Evolutionary conservation across 2,888 invertebrate genomes (phyloP).

Genomic region (Tenthredo distinguenda): DNA sequence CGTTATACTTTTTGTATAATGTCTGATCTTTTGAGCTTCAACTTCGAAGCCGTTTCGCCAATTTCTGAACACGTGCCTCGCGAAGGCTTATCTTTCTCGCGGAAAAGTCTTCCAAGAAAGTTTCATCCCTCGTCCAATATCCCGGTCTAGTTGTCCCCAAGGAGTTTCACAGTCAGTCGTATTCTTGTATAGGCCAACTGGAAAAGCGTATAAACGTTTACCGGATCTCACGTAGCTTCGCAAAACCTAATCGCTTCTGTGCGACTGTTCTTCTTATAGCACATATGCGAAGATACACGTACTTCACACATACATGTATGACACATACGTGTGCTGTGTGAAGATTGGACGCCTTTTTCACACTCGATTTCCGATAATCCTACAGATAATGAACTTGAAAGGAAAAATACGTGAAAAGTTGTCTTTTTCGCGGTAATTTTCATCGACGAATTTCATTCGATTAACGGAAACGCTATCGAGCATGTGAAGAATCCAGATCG

Average conservation of each 20-base stretch:
- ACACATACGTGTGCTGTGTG: no score
- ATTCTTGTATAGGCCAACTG: not conserved
- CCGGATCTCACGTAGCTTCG: not conserved
- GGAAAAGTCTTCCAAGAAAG: not conserved
- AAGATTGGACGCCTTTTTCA: no score
- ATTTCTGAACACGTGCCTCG: not conserved
- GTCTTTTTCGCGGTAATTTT: no score
- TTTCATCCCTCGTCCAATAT: conserved; percentile 31
- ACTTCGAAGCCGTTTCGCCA: not conserved
- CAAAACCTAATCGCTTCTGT: not conserved
- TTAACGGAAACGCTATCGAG: no score
- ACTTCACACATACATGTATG: not conserved
- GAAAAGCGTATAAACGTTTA: conserved; percentile 16
- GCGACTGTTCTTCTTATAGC: not conserved
- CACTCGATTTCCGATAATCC: no score
- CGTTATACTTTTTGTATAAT: not conserved
- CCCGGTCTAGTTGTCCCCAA: conserved; percentile 17
- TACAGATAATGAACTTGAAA: no score
- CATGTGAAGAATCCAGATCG: no score
- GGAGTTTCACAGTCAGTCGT: not conserved
- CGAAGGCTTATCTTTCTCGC: not conserved
- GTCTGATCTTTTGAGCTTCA: not conserved
- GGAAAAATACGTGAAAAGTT: no score
- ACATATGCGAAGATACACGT: not conserved
- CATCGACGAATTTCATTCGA: no score